Evolutionary conservation across 53 echinoderm and acorn worm species (phyloP).

Genomic region (Zoroaster sp.): DNA sequence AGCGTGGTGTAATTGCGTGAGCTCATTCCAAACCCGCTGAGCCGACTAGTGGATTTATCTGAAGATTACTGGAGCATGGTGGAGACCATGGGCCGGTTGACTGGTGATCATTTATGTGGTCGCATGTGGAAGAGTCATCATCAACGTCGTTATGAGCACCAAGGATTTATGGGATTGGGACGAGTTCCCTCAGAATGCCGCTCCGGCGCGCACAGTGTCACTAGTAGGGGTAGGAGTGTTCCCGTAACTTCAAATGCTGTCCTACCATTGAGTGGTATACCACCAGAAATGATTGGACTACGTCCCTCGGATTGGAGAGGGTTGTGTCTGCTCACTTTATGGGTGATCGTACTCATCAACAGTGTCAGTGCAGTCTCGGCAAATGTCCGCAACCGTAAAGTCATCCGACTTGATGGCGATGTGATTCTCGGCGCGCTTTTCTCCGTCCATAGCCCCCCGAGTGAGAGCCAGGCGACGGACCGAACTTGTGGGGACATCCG

Average conservation of each 20-base stretch:
- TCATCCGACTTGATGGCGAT: conserved; percentile 88
- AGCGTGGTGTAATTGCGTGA: conserved; percentile 5
- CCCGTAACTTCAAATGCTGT: not conserved
- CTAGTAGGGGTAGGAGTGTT: not conserved
- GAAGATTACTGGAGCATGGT: not conserved
- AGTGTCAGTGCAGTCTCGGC: conserved; percentile 54
- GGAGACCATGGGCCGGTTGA: conserved; percentile 8
- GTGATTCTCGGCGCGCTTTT: conserved; percentile 91
- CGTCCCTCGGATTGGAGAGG: conserved; percentile 31
- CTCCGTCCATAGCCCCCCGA: conserved; percentile 82
- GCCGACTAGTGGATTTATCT: not conserved
- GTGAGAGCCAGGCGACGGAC: conserved; percentile 67
- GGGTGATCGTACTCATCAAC: conserved; percentile 17
- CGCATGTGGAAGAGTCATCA: conserved; percentile 43
- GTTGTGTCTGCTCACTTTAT: conserved; percentile 3
- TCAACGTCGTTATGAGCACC: not conserved
- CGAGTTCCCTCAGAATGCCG: not conserved
- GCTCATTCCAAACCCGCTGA: not conserved
- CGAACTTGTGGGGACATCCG: conserved; percentile 84
- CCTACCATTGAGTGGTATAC: not conserved
- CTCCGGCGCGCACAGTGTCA: not conserved
- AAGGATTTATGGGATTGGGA: not conserved
- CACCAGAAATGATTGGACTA: not conserved
- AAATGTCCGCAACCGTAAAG: conserved; percentile 64
- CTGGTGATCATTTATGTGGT: not conserved